Evolutionary conservation across 2,113 vertebrate genomes (phyloP), one percentile per base, ranked within the genome.

Genomic region (Neotoma lepida): DNA sequence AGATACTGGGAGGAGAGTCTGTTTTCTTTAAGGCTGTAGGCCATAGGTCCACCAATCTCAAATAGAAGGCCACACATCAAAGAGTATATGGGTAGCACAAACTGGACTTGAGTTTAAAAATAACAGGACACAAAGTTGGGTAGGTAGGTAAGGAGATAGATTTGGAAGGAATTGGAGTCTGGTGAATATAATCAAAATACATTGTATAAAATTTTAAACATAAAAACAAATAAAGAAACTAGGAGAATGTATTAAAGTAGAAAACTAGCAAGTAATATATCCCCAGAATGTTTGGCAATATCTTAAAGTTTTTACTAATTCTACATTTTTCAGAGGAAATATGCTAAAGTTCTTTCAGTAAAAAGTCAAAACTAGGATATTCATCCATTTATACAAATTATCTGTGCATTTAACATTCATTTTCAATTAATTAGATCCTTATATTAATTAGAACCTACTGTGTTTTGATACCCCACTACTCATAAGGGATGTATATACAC

Each of bases 401-500:
- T 85, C 26, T 20, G 46, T 76, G 22, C 13, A 56, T 66, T 91
- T 51, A 61, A 85, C 73, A 41, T 61, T 73, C 17, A 91, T 81
- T 91, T 89, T 24, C 44, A 94, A 15, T 81, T 49, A 64, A 76
- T 77, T 30, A 94, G 35, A 93, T 61, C 39, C 9, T 73, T n/a
- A n/a, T n/a, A 15, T 81, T 49, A 64, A 76, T 77, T 30, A 94
- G 35, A 93, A 66, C 39, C 9, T 73, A 58, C 39, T 80, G 28
- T 74, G 3, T 66, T 87, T 78, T 71, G 12, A 46, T 64, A 76
- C 0, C 74, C 39, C 68, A 24, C 22, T 92, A 81, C 13, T 84
- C 39, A 89, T 51, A 71, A 26, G 26, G 9, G 6, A 35, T 14
- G 15, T 22, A 54, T 49, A n/a, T n/a, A 22, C 54, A 44, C 8